Evolutionary conservation across 2,113 vertebrate species (phyloP).

Genomic region (Phalacrocorax aristotelis): DNA sequence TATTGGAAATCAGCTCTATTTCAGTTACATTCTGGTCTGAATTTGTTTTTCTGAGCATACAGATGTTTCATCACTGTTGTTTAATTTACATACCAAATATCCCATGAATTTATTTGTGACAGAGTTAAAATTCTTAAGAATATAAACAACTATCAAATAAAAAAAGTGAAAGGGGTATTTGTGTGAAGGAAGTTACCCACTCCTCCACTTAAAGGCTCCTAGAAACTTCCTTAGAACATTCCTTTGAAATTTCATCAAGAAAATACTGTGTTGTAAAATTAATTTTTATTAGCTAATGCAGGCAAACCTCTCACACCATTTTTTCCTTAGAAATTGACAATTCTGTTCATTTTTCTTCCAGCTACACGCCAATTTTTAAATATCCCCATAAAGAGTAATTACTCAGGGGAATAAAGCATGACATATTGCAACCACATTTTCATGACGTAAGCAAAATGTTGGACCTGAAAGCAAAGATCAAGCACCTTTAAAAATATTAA

Average conservation of each 20-base stretch:
- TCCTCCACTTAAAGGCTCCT: neutral
- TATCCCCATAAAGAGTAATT: neutral
- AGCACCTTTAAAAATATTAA: neutral
- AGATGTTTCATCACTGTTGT: neutral
- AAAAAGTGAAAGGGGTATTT: neutral
- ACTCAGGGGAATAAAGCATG: neutral
- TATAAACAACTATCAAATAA: neutral
- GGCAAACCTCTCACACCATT: neutral
- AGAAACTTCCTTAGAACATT: neutral
- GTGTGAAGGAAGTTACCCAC: neutral
- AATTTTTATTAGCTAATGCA: neutral
- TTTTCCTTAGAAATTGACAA: neutral
- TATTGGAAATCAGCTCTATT: neutral
- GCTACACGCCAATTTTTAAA: neutral
- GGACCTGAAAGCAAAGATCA: neutral
- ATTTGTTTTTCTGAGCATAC: neutral
- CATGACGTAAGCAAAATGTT: neutral
- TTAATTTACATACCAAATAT: neutral
- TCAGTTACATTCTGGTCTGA: neutral
- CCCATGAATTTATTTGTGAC: neutral
- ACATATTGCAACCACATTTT: neutral
- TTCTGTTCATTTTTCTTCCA: neutral
- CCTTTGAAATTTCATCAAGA: neutral
- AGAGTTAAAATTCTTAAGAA: neutral
- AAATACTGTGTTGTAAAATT: neutral